Conservation (phyloP, 2,113 vertebrate species). For the Eolophus roseicapilla region DNA sequence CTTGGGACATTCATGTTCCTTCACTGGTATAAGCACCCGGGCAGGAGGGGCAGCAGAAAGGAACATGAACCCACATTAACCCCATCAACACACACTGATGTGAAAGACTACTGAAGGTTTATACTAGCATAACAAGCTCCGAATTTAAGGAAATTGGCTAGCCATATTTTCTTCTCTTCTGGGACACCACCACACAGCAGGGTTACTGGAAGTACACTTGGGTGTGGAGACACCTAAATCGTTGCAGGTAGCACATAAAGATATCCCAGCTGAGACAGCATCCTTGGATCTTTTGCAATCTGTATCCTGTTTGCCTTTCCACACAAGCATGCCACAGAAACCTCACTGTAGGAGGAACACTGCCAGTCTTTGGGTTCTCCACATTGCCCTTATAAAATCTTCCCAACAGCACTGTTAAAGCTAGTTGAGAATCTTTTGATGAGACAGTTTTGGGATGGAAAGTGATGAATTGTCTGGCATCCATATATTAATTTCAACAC, state of each 20-base stretch:
- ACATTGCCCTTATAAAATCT: neutral
- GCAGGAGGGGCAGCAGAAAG: neutral
- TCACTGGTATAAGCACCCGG: neutral
- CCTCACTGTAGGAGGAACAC: neutral
- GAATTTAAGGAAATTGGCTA: neutral
- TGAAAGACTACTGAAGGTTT: neutral
- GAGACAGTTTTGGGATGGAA: neutral
- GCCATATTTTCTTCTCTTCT: neutral
- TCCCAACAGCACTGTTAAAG: neutral
- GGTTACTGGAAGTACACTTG: neutral
- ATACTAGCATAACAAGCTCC: neutral
- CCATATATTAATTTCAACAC: conserved; percentile 48
- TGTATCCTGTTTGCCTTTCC: neutral
- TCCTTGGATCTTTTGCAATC: neutral
- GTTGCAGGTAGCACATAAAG: neutral
- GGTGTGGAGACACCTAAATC: neutral
- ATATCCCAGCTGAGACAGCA: neutral
- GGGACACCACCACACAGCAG: accelerated
- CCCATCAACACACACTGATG: neutral
- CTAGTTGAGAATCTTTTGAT: neutral
- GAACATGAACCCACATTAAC: neutral
- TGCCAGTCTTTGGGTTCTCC: neutral
- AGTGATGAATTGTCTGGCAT: conserved; percentile 32
- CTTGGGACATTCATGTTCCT: neutral
- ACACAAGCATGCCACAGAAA: neutral